Percentiles rank a stretch among this genome's conserved stretches.
Conservation (phyloP, 2,113 vertebrate genomes). For the Cinclus mexicanus region DNA sequence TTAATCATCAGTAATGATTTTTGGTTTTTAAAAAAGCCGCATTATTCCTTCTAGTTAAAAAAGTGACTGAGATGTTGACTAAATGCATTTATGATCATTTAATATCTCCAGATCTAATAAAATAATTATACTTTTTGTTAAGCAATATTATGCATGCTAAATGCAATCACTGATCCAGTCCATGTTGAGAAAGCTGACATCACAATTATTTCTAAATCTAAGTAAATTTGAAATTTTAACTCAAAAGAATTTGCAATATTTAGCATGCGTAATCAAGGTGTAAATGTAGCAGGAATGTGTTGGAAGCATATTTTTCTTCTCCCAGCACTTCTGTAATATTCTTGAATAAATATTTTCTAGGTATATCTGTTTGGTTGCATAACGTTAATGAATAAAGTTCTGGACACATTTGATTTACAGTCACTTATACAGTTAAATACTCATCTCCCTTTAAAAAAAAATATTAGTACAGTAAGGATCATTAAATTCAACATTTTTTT, state of each 20-base stretch:
- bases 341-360: neutral
- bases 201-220: conserved; percentile 27
- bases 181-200: neutral
- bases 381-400: neutral
- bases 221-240: conserved; percentile 41
- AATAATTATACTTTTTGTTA: conserved; percentile 13
- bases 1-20: neutral
- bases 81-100: neutral
- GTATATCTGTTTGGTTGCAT: neutral
- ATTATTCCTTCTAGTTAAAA: neutral
- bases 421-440: neutral
- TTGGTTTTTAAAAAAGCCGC: neutral
- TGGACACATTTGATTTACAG: neutral
- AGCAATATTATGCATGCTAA: neutral
- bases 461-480: neutral
- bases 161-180: neutral
- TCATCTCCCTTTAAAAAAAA: neutral
- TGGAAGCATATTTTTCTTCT: neutral
- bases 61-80: neutral
- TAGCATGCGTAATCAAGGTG: conserved; percentile 28
- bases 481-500: neutral
- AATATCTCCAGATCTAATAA: neutral
- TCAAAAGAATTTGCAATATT: conserved; percentile 21
- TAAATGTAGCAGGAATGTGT: neutral
- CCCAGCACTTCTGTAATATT: neutral